phyloP scores from a whole-genome alignment of 2,888 invertebrate species.

The Andrena marginata region DNA sequence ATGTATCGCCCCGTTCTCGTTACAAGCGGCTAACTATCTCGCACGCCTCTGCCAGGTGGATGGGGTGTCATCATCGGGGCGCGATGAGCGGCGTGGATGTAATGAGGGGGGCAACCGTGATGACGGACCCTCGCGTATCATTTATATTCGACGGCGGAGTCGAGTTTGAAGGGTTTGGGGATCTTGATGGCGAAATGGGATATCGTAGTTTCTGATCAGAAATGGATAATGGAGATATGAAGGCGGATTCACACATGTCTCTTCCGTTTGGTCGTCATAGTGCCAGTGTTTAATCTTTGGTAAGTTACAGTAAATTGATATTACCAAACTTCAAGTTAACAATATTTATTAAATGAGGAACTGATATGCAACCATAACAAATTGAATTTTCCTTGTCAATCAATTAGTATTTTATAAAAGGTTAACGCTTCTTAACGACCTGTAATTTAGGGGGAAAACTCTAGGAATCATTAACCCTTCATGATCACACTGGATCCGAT shows the following conservation, averaged over 20 bases:
- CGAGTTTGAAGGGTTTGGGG: neutral
- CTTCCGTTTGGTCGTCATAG: too few relatives aligned
- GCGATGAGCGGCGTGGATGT: slow-evolving; percentile 45
- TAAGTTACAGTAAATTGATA: too few relatives aligned
- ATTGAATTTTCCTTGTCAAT: too few relatives aligned
- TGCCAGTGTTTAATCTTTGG: too few relatives aligned
- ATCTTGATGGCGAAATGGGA: neutral
- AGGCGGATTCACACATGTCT: neutral
- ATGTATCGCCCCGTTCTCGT: slow-evolving; percentile 67
- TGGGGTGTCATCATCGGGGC: slow-evolving; percentile 52
- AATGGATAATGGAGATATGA: neutral
- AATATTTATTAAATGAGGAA: too few relatives aligned
- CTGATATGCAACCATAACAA: too few relatives aligned
- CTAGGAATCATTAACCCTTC: too few relatives aligned
- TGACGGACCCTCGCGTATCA: slow-evolving; percentile 33
- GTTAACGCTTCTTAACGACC: too few relatives aligned
- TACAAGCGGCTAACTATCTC: slow-evolving; percentile 58
- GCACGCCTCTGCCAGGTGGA: slow-evolving; percentile 29
- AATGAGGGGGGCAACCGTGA: slow-evolving; percentile 38
- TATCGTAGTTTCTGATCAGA: neutral
- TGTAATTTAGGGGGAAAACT: too few relatives aligned
- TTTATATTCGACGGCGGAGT: neutral
- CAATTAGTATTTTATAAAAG: too few relatives aligned
- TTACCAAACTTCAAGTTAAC: too few relatives aligned
- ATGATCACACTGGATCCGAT: too few relatives aligned